These are phyloP conservation scores for Phorcus lineatus DNA, from an alignment of 2,888 invertebrate species.

Conservation along the genomic window DNA sequence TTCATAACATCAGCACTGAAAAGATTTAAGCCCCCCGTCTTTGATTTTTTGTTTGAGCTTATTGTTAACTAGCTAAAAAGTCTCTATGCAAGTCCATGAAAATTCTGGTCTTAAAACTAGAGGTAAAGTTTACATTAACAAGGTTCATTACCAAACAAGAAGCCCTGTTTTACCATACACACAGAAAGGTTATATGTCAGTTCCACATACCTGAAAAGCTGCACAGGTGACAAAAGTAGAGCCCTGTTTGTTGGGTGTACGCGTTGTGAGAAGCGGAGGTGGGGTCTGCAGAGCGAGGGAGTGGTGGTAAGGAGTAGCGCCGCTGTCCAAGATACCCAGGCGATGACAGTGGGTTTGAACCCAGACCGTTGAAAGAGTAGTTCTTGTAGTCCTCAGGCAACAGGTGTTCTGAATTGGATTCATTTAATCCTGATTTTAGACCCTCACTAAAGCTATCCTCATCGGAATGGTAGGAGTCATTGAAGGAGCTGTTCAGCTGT, in stretches of 20 bases:
- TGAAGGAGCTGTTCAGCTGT: slow-evolving; percentile 23
- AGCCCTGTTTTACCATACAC: too few relatives aligned
- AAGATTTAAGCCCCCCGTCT: too few relatives aligned
- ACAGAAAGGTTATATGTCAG: background rate
- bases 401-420: background rate
- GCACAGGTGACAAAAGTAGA: slow-evolving; percentile 78
- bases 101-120: too few relatives aligned
- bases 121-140: too few relatives aligned
- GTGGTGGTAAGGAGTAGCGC: slow-evolving; percentile 25
- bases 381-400: slow-evolving; percentile 29
- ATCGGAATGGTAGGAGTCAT: slow-evolving; percentile 32
- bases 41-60: too few relatives aligned
- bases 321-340: slow-evolving; percentile 23
- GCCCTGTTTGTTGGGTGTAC: slow-evolving; percentile 49
- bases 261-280: slow-evolving; percentile 26
- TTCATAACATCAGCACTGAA: too few relatives aligned
- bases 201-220: slow-evolving; percentile 73
- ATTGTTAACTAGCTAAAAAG: too few relatives aligned
- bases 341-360: background rate
- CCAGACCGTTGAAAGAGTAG: slow-evolving; percentile 22
- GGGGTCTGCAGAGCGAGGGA: slow-evolving; percentile 23
- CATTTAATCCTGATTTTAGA: background rate
- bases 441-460: slow-evolving; percentile 17
- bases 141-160: too few relatives aligned
- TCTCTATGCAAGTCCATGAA: too few relatives aligned